A percentile compares a stretch with the other conserved stretches of the same genome.
Evolutionary conservation across 2,113 vertebrate species (phyloP).

Genomic region (Corythaeola cristata): DNA sequence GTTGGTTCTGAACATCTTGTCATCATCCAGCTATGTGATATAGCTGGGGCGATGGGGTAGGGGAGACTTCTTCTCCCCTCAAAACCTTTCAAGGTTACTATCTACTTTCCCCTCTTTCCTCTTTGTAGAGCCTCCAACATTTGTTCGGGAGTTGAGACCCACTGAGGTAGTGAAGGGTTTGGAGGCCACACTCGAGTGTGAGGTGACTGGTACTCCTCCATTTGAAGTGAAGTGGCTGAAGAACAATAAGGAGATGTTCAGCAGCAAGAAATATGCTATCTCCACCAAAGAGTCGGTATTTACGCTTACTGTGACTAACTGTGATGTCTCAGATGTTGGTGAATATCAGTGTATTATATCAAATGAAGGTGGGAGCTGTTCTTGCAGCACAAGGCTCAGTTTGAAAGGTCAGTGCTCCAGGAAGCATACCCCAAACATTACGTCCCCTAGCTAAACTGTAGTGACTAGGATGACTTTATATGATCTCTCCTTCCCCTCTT

Average conservation of each 20-base stretch:
- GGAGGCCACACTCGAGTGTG: conserved; percentile 83
- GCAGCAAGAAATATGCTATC: conserved; percentile 87
- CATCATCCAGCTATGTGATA: neutral
- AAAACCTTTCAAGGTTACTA: neutral
- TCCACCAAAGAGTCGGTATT: conserved; percentile 79
- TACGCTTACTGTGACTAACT: conserved; percentile 86
- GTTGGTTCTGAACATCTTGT: conserved; percentile 75
- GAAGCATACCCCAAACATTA: neutral
- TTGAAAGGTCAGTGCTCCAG: conserved; percentile 90
- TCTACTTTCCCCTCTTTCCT: neutral
- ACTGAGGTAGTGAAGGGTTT: conserved; percentile 86
- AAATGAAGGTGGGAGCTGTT: conserved; percentile 92
- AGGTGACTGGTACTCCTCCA: conserved; percentile 87
- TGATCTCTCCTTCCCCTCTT: conserved; percentile 40
- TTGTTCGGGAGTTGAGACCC: conserved; percentile 82
- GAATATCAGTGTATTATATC: conserved; percentile 91
- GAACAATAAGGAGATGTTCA: conserved; percentile 90
- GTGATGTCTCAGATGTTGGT: conserved; percentile 87
- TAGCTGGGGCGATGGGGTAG: neutral
- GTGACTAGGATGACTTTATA: neutral
- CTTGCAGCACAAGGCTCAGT: conserved; percentile 82
- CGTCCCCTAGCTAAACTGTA: neutral
- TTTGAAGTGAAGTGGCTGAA: conserved; percentile 93
- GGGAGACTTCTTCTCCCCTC: neutral
- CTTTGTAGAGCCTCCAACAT: conserved; percentile 87